These are phyloP conservation scores for Pterois miles DNA, from an alignment of 2,797 vertebrate species.

Conservation along the genomic window DNA sequence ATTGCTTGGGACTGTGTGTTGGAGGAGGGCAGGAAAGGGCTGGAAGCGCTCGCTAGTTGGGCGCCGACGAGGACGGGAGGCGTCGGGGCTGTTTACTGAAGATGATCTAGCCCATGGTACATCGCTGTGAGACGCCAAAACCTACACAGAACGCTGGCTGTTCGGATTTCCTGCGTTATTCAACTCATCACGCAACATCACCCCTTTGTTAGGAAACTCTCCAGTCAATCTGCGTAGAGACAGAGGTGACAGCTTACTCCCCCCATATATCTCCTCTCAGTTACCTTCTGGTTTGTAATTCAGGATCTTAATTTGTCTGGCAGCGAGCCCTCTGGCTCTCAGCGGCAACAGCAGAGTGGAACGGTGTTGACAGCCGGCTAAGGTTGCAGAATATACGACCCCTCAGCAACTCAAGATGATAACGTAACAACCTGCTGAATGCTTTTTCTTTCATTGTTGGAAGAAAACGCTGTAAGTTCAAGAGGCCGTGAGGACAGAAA, in stretches of 20 bases:
- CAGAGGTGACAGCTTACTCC: not conserved
- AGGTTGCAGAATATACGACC: constrained; percentile 57
- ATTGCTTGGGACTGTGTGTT: constrained; percentile 22
- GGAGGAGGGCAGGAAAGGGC: constrained; percentile 35
- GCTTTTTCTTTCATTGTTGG: constrained; percentile 30
- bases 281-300: constrained; percentile 67
- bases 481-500: constrained; percentile 12
- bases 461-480: constrained; percentile 6
- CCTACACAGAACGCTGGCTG: too few relatives aligned
- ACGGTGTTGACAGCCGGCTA: constrained; percentile 59
- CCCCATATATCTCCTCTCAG: constrained; percentile 29
- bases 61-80: constrained; percentile 20
- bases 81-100: constrained; percentile 47
- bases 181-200: constrained; percentile 7
- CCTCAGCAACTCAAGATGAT: constrained; percentile 52
- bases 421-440: constrained; percentile 52
- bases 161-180: constrained; percentile 28
- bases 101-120: constrained; percentile 30
- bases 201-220: constrained; percentile 29
- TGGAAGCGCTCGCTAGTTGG: constrained; percentile 28
- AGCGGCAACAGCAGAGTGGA: constrained; percentile 29
- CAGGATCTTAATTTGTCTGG: constrained; percentile 63
- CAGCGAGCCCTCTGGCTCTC: constrained; percentile 53
- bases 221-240: constrained; percentile 22
- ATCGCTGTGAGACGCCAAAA: constrained; percentile 39